phyloP scores from a whole-genome alignment of 2,113 vertebrate genomes.

The Toxotes jaculatrix region DNA sequence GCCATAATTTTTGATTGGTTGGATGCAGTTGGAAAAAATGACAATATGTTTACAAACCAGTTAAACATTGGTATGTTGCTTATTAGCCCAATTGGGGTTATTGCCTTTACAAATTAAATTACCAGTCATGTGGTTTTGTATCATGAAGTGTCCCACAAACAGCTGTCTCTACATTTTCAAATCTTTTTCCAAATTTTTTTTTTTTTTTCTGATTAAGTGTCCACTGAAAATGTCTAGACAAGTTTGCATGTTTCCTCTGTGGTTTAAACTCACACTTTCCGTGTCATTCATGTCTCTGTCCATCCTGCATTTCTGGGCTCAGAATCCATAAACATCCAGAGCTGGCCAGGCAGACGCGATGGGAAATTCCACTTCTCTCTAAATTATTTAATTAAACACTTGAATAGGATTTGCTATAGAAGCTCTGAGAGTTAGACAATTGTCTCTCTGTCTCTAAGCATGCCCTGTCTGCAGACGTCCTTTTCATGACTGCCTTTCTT shows the following conservation, averaged over 20 bases:
- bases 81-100: not conserved
- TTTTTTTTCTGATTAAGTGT: constrained; percentile 13
- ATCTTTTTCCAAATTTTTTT: not conserved
- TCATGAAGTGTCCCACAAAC: constrained; percentile 4
- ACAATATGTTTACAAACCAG: not conserved
- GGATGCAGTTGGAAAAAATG: not conserved
- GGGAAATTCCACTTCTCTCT: constrained; percentile 66
- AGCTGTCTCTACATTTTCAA: not conserved
- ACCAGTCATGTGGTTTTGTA: constrained; percentile 1
- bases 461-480: constrained; percentile 35
- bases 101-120: constrained; percentile 8
- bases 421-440: constrained; percentile 53
- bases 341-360: constrained; percentile 58
- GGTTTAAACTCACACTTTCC: constrained; percentile 54
- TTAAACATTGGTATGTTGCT: constrained; percentile 8
- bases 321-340: constrained; percentile 51
- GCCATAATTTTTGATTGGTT: not conserved
- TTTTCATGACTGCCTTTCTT: constrained; percentile 24
- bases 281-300: constrained; percentile 41
- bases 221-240: constrained; percentile 23
- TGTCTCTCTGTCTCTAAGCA: constrained; percentile 51
- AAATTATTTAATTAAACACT: constrained; percentile 72
- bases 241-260: constrained; percentile 23
- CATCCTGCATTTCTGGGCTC: constrained; percentile 47
- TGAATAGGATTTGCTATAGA: constrained; percentile 49